phyloP scores from a whole-genome alignment of 2,888 invertebrate genomes.

The Leistus spinibarbis region DNA sequence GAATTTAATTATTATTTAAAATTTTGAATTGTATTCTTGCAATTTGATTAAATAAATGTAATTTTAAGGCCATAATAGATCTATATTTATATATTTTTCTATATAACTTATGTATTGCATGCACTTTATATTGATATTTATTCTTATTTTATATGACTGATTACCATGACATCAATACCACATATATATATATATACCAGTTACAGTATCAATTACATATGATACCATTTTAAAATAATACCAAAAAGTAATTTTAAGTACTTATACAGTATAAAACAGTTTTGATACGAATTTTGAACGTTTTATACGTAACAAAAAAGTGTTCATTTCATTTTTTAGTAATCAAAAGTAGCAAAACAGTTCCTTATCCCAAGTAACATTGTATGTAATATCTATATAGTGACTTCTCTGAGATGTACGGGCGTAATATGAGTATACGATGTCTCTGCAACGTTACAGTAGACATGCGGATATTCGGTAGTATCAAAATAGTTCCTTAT shows the following conservation, averaged over 20 bases:
- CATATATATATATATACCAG: background rate
- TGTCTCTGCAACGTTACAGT: too few species aligned
- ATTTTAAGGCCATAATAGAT: slow-evolving; percentile 17
- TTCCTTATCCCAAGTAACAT: too few species aligned
- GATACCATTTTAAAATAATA: background rate
- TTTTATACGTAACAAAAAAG: background rate
- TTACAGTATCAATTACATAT: too few species aligned
- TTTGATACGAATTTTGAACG: slow-evolving; percentile 12
- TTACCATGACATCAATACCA: slow-evolving; percentile 17
- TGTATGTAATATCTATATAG: too few species aligned
- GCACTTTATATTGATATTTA: background rate
- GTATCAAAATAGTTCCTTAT: too few species aligned
- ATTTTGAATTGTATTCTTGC: background rate
- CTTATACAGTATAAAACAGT: too few species aligned
- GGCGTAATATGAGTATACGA: too few species aligned
- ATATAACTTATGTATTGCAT: slow-evolving; percentile 4
- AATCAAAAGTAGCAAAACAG: too few species aligned
- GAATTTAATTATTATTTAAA: too few species aligned
- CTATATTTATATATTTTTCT: slow-evolving; percentile 18
- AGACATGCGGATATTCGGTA: too few species aligned
- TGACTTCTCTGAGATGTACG: too few species aligned
- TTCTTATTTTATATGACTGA: slow-evolving; percentile 10
- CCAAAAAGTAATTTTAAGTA: background rate
- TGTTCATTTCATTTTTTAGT: background rate
- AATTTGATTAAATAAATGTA: background rate